These are phyloP conservation scores for Cyanoliseus patagonus DNA, from an alignment of 2,113 vertebrate genomes.

Conservation along the genomic window DNA sequence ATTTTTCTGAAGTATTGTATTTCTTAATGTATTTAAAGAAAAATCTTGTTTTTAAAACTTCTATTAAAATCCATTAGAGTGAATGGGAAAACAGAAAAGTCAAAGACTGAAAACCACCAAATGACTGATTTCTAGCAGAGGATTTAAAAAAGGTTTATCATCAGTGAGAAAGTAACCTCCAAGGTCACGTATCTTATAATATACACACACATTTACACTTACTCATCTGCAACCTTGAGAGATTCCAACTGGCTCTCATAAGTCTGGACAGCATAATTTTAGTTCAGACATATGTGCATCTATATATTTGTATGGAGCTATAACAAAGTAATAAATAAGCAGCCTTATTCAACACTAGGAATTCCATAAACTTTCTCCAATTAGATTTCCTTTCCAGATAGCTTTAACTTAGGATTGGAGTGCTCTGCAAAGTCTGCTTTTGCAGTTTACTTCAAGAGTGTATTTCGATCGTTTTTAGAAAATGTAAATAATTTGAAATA, in stretches of 20 bases:
- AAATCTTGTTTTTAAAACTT: neutral
- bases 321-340: conserved; percentile 54
- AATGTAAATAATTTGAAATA: neutral
- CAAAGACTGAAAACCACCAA: neutral
- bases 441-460: neutral
- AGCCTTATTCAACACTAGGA: neutral
- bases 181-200: conserved; percentile 52
- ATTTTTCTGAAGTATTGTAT: neutral
- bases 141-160: conserved; percentile 27
- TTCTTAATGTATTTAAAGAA: neutral
- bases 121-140: neutral
- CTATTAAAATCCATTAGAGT: neutral
- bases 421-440: neutral
- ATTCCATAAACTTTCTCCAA: neutral
- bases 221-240: conserved; percentile 60
- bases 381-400: neutral
- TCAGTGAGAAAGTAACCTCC: neutral
- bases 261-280: conserved; percentile 38
- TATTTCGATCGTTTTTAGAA: neutral
- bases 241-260: neutral
- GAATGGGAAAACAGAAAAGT: neutral
- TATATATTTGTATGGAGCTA: conserved; percentile 24
- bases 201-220: conserved; percentile 3
- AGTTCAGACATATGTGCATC: neutral
- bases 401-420: rapidly evolving